Conservation (phyloP, 2,797 vertebrate species). For the Anableps anableps region DNA sequence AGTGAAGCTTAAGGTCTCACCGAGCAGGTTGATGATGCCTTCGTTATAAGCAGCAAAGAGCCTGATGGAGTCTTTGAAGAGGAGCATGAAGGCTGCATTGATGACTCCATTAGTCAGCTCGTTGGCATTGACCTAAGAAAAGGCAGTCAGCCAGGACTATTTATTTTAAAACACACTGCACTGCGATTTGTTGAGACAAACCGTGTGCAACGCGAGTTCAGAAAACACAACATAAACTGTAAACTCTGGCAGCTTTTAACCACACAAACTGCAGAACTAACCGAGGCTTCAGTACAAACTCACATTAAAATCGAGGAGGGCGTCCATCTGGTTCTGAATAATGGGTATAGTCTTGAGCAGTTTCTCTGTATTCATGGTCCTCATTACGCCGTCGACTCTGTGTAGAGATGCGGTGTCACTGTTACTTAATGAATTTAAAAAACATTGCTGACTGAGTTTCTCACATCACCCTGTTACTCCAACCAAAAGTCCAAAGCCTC, state of each 20-base stretch:
- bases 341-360: slow-evolving; percentile 98
- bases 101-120: slow-evolving; percentile 99
- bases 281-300: slow-evolving; percentile 75
- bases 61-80: slow-evolving; percentile 99
- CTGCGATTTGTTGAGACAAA: slow-evolving; percentile 35
- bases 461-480: background rate
- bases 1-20: slow-evolving; percentile 74
- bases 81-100: slow-evolving; percentile 99
- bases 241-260: slow-evolving; percentile 18
- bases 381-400: slow-evolving; percentile 98
- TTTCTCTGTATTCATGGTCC: slow-evolving; percentile 99
- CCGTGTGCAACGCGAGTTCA: background rate
- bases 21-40: slow-evolving; percentile 98
- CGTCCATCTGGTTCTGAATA: slow-evolving; percentile 99
- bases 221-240: slow-evolving; percentile 27
- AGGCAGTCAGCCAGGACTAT: slow-evolving; percentile 46
- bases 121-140: slow-evolving; percentile 95
- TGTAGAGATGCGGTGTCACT: background rate
- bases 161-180: slow-evolving; percentile 29
- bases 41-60: slow-evolving; percentile 99
- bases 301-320: slow-evolving; percentile 99
- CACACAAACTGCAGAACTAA: slow-evolving; percentile 16
- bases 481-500: background rate
- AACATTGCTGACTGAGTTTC: background rate
- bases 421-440: background rate